Conservation (phyloP, 2,113 vertebrate genomes). For the Daubentonia madagascariensis region DNA sequence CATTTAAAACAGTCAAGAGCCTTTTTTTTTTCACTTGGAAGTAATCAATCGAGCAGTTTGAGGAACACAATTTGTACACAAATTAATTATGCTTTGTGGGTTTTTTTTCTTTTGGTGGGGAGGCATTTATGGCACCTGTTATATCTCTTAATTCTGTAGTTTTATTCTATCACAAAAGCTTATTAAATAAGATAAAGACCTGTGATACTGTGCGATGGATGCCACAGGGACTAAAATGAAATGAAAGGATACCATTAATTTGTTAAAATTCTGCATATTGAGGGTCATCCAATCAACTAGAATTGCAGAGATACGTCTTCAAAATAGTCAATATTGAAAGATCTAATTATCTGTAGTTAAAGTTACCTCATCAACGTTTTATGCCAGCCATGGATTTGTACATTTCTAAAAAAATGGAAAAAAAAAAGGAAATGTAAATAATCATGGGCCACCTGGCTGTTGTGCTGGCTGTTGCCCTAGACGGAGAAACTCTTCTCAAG, state of each 20-base stretch:
- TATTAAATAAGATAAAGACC: neutral
- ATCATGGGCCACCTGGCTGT: fast-evolving
- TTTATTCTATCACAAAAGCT: neutral
- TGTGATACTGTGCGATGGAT: neutral
- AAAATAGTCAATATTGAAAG: neutral
- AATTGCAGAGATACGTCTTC: neutral
- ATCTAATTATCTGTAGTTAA: neutral
- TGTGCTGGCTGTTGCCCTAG: too few species aligned
- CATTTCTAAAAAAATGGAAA: neutral
- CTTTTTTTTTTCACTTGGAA: neutral
- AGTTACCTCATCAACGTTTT: neutral
- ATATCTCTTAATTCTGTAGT: neutral
- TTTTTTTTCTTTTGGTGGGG: neutral
- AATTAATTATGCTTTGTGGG: neutral
- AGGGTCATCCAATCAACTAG: neutral
- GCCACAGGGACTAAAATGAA: neutral
- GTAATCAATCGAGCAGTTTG: neutral
- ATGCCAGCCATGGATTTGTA: neutral
- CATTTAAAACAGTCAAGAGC: neutral
- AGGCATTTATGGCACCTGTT: neutral
- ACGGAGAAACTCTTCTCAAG: neutral
- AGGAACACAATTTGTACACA: neutral
- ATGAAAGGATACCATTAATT: neutral
- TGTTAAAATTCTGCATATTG: neutral
- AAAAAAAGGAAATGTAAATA: neutral